phyloP scores from a whole-genome alignment of 1,140 invertebrate species.

The Apis laboriosa region DNA sequence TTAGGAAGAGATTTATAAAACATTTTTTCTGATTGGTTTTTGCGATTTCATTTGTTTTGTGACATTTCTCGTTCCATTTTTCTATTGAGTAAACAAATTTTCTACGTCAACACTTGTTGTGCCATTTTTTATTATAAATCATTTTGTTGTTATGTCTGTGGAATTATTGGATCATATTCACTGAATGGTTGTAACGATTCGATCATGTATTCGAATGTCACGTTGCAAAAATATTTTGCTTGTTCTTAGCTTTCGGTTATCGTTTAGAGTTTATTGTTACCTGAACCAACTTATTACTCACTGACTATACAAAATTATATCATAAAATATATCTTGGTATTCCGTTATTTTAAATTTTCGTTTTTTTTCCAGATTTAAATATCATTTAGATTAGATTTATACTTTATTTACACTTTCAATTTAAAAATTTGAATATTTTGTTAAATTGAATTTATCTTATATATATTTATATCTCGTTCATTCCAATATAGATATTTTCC shows the following conservation, averaged over 20 bases:
- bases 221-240: constrained; percentile 1
- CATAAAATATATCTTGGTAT: background rate
- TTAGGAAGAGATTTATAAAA: no score
- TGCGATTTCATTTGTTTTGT: no score
- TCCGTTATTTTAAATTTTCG: background rate
- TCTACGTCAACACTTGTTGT: background rate
- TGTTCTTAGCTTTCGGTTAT: background rate
- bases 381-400: no score
- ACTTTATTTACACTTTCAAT: background rate
- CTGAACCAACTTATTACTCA: background rate
- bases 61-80: background rate
- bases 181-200: background rate
- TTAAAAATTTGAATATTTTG: no score
- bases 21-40: no score
- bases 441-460: background rate
- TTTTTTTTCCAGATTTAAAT: background rate
- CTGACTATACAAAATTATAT: background rate
- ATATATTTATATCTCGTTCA: background rate
- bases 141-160: background rate
- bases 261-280: background rate
- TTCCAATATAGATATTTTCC: background rate
- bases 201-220: background rate
- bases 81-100: background rate
- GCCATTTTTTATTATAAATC: background rate
- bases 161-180: background rate